These are phyloP conservation scores for Tridacna gigas DNA, from an alignment of 2,888 invertebrate species.

Conservation along the genomic window DNA sequence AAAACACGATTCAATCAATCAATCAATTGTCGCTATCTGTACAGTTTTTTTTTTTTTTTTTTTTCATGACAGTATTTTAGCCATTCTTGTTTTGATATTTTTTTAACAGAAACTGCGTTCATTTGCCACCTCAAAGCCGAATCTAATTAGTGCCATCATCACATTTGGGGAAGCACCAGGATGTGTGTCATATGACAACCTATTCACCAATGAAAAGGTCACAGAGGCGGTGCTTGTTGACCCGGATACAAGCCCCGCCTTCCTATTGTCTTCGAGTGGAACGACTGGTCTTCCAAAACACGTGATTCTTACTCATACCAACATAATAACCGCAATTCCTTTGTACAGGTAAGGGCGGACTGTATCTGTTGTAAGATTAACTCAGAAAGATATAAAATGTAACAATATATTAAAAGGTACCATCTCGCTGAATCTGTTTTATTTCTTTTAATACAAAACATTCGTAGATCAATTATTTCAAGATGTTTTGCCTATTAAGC, in stretches of 20 bases:
- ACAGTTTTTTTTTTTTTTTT: too few species aligned
- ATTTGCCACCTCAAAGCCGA: constrained; percentile 36
- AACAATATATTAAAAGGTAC: too few species aligned
- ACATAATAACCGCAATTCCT: constrained; percentile 41
- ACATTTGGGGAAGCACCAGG: background rate
- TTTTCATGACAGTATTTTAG: too few species aligned
- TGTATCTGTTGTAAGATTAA: too few species aligned
- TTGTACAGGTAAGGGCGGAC: background rate
- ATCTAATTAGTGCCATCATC: constrained; percentile 24
- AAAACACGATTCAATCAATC: too few species aligned
- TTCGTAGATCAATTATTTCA: too few species aligned
- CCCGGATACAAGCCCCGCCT: constrained; percentile 30
- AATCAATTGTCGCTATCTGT: too few species aligned
- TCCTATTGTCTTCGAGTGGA: constrained; percentile 54
- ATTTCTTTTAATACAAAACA: too few species aligned
- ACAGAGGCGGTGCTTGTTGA: constrained; percentile 27
- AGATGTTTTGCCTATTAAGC: too few species aligned
- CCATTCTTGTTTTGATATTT: background rate
- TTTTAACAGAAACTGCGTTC: constrained; percentile 48
- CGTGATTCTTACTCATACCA: constrained; percentile 48
- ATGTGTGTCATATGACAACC: constrained; percentile 37
- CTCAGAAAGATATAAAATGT: too few species aligned
- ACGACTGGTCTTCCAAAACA: constrained; percentile 52
- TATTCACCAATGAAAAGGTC: constrained; percentile 33
- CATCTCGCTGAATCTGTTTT: too few species aligned